These are phyloP conservation scores for Disparrhopalites patrizii DNA, from an alignment of 2,888 invertebrate genomes.

Conservation along the genomic window DNA sequence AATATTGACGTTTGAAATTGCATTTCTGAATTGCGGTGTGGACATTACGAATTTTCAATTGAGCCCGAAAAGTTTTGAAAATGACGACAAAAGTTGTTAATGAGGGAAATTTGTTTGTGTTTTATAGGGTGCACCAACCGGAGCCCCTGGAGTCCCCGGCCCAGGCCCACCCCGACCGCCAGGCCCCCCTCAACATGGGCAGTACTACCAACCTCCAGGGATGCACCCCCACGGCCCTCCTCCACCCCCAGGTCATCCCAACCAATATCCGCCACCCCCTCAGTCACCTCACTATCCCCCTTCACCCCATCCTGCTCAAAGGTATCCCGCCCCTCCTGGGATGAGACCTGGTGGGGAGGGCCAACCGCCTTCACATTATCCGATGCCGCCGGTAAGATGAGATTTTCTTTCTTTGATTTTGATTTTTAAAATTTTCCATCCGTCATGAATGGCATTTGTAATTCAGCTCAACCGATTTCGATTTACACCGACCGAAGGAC, in stretches of 20 bases:
- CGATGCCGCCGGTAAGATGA: conserved; percentile 32
- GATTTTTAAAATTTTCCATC: not conserved
- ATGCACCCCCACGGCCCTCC: conserved; percentile 33
- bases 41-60: no score
- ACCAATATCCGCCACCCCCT: conserved; percentile 42
- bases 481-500: no score
- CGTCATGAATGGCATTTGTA: no score
- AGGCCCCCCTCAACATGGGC: conserved; percentile 19
- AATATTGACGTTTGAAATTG: no score
- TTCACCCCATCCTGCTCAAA: conserved; percentile 45
- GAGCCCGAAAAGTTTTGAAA: no score
- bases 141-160: conserved; percentile 24
- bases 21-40: no score
- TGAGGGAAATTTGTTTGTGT: conserved; percentile 9
- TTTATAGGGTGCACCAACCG: conserved; percentile 38
- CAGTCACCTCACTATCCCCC: conserved; percentile 48
- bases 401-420: not conserved
- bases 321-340: conserved; percentile 42
- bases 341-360: conserved; percentile 45
- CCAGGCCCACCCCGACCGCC: conserved; percentile 11
- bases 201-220: conserved; percentile 34
- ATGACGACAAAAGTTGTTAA: no score
- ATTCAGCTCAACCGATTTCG: no score
- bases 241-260: conserved; percentile 35
- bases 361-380: conserved; percentile 45